Conservation (phyloP, 2,113 vertebrate species). For the Phalacrocorax brasilianus region DNA sequence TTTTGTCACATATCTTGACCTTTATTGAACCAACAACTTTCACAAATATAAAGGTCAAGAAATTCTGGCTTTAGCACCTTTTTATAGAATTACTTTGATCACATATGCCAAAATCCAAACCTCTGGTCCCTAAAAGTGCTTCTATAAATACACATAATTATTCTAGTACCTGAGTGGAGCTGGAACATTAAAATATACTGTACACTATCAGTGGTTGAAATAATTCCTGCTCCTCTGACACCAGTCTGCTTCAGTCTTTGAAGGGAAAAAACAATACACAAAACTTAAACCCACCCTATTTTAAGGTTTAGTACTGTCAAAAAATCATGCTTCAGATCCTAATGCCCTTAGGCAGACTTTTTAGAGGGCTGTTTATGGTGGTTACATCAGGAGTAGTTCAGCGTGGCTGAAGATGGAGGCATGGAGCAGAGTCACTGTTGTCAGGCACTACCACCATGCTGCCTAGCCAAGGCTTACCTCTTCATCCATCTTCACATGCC, state of each 20-base stretch:
- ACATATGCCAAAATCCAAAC: slow-evolving; percentile 20
- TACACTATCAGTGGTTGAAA: not conserved
- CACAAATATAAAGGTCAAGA: slow-evolving; percentile 54
- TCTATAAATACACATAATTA: slow-evolving; percentile 17
- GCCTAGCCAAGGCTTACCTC: not conserved
- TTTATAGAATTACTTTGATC: slow-evolving; percentile 45
- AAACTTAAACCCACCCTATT: not conserved
- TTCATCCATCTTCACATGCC: not conserved
- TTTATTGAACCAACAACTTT: slow-evolving; percentile 59
- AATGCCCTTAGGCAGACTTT: not conserved
- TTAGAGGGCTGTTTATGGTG: not conserved
- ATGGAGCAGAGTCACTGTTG: not conserved
- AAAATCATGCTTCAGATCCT: not conserved
- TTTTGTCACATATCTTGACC: slow-evolving; percentile 51
- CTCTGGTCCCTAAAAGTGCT: slow-evolving; percentile 3
- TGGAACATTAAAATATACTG: not conserved
- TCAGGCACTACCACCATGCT: not conserved
- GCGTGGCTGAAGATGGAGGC: not conserved
- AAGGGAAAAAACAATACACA: not conserved
- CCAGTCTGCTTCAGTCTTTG: not conserved
- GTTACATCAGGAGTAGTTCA: not conserved
- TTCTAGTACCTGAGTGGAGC: not conserved
- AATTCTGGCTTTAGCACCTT: slow-evolving; percentile 16
- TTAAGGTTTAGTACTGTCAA: not conserved
- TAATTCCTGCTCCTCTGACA: not conserved